phyloP scores from a whole-genome alignment of 2,888 invertebrate species.

The Drosophila prostipennis region DNA sequence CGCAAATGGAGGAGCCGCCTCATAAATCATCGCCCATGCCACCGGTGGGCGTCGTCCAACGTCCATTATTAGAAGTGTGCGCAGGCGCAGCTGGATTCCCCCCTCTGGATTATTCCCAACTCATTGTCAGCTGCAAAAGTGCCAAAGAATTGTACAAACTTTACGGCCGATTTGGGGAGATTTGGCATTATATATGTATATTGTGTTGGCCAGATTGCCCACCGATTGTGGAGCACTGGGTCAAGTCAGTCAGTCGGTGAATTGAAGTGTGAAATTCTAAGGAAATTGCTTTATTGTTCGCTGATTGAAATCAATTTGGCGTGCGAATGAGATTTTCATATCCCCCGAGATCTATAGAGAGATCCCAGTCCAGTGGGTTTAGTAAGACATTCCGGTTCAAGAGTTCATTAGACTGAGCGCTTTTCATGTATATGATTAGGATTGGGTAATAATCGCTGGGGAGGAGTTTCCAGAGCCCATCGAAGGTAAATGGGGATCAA shows the following conservation, averaged over 20 bases:
- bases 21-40: conserved; percentile 71
- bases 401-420: conserved; percentile 55
- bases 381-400: conserved; percentile 61
- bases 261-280: conserved; percentile 72
- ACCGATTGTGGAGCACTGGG: conserved; percentile 71
- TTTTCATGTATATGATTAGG: conserved; percentile 34
- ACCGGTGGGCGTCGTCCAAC: conserved; percentile 69
- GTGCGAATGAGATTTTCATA: conserved; percentile 45
- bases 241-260: conserved; percentile 43
- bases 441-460: conserved; percentile 33
- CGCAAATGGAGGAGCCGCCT: conserved; percentile 50
- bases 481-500: conserved; percentile 30
- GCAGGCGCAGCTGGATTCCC: conserved; percentile 49
- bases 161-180: conserved; percentile 50
- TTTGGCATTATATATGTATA: conserved; percentile 6
- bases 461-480: conserved; percentile 2
- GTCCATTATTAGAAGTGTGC: conserved; percentile 76
- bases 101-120: conserved; percentile 18
- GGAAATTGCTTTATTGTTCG: conserved; percentile 70
- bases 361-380: conserved; percentile 29
- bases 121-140: conserved; percentile 70
- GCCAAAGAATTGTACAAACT: conserved; percentile 40
- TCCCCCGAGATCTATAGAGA: conserved; percentile 5
- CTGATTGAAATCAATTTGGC: conserved; percentile 73
- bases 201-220: conserved; percentile 30